Evolutionary conservation across 1,140 invertebrate genomes (phyloP).

Genomic region (Megalopta genalis): DNA sequence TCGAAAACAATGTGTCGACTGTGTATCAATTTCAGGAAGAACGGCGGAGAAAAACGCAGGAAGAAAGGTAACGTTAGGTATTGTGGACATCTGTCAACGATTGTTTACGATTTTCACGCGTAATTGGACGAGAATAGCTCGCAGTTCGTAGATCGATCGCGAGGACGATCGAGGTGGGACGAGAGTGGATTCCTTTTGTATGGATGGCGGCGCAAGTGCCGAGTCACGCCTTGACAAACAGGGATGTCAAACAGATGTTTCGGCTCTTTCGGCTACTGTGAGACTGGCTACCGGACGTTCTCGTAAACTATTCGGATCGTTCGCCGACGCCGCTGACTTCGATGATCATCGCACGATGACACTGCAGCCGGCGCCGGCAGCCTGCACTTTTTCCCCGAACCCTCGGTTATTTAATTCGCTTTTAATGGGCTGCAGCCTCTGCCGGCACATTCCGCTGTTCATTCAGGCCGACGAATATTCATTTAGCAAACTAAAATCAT

Average conservation of each 20-base stretch:
- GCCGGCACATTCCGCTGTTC: no score
- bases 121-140: conserved; percentile 76
- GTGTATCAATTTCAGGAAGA: conserved; percentile 7
- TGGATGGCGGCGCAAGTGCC: conserved; percentile 75
- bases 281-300: conserved; percentile 56
- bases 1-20: conserved; percentile 12
- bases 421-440: background rate
- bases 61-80: conserved; percentile 7
- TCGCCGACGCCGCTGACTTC: conserved; percentile 37
- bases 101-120: conserved; percentile 79
- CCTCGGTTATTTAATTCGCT: background rate
- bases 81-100: conserved; percentile 42
- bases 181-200: conserved; percentile 71
- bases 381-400: background rate
- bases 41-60: background rate
- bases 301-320: conserved; percentile 49
- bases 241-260: conserved; percentile 81
- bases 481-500: no score
- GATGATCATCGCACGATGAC: conserved; percentile 52
- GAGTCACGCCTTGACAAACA: conserved; percentile 81
- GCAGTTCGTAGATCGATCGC: conserved; percentile 76
- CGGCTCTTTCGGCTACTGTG: conserved; percentile 56
- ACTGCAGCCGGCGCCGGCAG: conserved; percentile 15
- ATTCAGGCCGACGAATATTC: no score
- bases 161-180: conserved; percentile 57